phyloP scores from a whole-genome alignment of 1,140 invertebrate genomes.

The Drosophila orosa region DNA sequence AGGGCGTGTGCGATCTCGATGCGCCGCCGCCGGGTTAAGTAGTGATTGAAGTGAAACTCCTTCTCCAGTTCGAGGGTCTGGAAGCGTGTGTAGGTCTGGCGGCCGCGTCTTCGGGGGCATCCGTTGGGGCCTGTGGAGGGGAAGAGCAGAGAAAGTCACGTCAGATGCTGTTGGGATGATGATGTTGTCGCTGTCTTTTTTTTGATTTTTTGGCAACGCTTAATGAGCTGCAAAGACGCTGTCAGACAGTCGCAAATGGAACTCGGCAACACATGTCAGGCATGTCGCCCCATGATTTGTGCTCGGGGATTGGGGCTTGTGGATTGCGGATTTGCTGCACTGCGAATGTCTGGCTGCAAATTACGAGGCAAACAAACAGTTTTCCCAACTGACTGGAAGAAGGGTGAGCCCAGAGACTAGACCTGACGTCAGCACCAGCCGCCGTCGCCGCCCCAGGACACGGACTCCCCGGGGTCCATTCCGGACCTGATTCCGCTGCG shows the following conservation, averaged over 20 bases:
- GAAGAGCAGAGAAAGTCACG: conserved; percentile 46
- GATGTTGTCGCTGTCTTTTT: conserved; percentile 11
- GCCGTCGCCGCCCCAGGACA: conserved; percentile 63
- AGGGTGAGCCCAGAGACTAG: conserved; percentile 25
- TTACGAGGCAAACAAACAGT: conserved; percentile 58
- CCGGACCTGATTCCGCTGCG: conserved; percentile 61
- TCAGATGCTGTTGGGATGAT: conserved; percentile 51
- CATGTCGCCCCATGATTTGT: conserved; percentile 63
- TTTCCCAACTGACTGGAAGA: conserved; percentile 20
- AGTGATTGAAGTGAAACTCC: conserved; percentile 99
- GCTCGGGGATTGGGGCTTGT: conserved; percentile 22
- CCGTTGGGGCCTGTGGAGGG: conserved; percentile 95
- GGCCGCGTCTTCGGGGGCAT: conserved; percentile 95
- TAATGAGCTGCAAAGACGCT: conserved; percentile 75
- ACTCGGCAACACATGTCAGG: conserved; percentile 60
- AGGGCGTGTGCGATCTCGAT: conserved; percentile 99
- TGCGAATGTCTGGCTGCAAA: conserved; percentile 58
- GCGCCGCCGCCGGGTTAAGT: conserved; percentile 96
- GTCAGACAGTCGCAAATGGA: conserved; percentile 55
- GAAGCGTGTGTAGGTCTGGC: conserved; percentile 98
- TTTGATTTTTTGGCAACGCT: conserved; percentile 49
- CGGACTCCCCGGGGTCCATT: conserved; percentile 61
- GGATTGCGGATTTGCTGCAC: conserved; percentile 25
- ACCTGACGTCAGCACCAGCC: conserved; percentile 61
- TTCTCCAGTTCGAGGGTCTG: conserved; percentile 98